Evolutionary conservation across 2,888 invertebrate species (phyloP), one percentile per base, ranked within the genome.

Genomic region (Calameuta pallipes): DNA sequence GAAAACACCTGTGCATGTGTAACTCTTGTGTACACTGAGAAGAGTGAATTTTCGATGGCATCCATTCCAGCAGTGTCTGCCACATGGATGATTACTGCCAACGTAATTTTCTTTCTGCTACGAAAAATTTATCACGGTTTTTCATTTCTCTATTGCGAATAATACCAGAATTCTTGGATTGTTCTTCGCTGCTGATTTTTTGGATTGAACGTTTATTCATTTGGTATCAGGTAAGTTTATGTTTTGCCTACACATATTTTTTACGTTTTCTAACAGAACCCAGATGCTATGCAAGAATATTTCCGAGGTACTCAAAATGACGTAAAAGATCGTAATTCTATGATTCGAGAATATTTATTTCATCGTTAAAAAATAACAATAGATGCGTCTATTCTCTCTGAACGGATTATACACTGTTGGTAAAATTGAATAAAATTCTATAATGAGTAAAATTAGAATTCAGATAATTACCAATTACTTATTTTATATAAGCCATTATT

Each of bases 1-100:
- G 84, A 87, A 89, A 91, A 90, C 90, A 90, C 90, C 90, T 90
- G 90, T 90, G 87, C 89, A 88, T 87, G 88, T 87, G 90, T 86
- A 83, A 79, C 86, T 85, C 83, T 78, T 84, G 77, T 83, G 80
- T 80, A 82, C 83, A 83, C 80, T 79, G 73, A 76, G 82, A 81
- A 81, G 81, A 78, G 75, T 82, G 82, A 84, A 85, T 85, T 85
- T 83, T 79, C 81, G 80, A 85, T 80, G 80, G 78, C 82, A 83
- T 79, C 81, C 85, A 87, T 87, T 87, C 83, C 81, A 77, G 79
- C 80, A 82, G 80, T 86, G 86, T 82, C 86, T 84, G 85, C 84
- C 84, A 85, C 84, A 83, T 84, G 81, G 83, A 82, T 81, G 56
- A 56, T 23, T 56, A 80, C 80, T 71, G 12, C 71, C 4, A 71